A percentile compares a stretch with the other conserved stretches of the same genome.
Evolutionary conservation across 2,797 vertebrate genomes (phyloP).

Genomic region (Amblyopsis hoosieri): DNA sequence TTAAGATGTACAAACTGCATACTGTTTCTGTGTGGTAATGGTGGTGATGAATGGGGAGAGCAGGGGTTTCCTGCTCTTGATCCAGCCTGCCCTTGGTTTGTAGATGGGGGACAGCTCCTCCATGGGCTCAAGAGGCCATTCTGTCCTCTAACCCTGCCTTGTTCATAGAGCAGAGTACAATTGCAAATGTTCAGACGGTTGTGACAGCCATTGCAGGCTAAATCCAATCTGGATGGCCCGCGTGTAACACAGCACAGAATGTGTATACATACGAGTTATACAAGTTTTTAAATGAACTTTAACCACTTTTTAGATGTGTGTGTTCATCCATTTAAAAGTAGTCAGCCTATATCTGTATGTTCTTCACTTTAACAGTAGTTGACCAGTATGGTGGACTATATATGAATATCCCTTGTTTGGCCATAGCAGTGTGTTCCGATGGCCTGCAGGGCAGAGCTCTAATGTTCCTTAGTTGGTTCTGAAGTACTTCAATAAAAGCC

Average conservation of each 20-base stretch:
- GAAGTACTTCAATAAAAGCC: slow-evolving; percentile 69
- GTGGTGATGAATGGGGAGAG: slow-evolving; percentile 71
- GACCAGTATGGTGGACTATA: slow-evolving; percentile 39
- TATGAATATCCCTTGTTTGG: slow-evolving; percentile 44
- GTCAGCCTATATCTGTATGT: slow-evolving; percentile 19
- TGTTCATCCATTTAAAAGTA: slow-evolving; percentile 34
- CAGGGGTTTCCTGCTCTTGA: slow-evolving; percentile 69
- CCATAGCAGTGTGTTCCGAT: slow-evolving; percentile 49
- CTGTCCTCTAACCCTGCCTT: slow-evolving; percentile 50
- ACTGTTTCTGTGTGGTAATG: slow-evolving; percentile 51
- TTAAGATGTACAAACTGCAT: slow-evolving; percentile 40
- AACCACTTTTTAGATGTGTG: too few species aligned
- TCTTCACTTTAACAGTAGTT: slow-evolving; percentile 43
- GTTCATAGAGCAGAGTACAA: too few species aligned
- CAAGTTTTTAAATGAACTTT: too few species aligned
- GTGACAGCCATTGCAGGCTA: background rate
- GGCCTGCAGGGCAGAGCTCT: slow-evolving; percentile 54
- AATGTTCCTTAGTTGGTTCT: slow-evolving; percentile 73
- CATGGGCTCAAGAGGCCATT: slow-evolving; percentile 63
- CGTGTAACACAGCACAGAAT: slow-evolving; percentile 26
- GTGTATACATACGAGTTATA: slow-evolving; percentile 3
- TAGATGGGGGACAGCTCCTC: slow-evolving; percentile 39
- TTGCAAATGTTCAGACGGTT: too few species aligned
- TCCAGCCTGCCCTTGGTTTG: slow-evolving; percentile 54
- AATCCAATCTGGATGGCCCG: slow-evolving; percentile 16